phyloP scores from a whole-genome alignment of 1,140 invertebrate genomes.

The Drosophila chauvacae region DNA sequence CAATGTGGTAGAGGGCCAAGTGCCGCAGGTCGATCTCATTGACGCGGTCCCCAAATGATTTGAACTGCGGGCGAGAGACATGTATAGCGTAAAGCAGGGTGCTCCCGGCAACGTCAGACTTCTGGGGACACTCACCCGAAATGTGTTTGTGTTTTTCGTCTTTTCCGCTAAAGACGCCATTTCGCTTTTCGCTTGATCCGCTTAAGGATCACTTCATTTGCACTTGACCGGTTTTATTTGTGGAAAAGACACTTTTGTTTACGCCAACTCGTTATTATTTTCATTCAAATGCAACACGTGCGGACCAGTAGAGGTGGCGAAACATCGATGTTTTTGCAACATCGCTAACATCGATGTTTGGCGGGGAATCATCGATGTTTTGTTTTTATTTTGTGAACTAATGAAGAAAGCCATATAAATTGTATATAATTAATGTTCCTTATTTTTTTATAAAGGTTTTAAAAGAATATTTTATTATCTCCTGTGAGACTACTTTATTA shows the following conservation, averaged over 20 bases:
- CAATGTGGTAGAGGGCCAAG: conserved; percentile 87
- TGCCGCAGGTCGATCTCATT: conserved; percentile 93
- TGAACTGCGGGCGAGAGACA: conserved; percentile 88
- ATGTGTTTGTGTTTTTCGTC: conserved; percentile 92
- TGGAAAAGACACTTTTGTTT: conserved; percentile 14
- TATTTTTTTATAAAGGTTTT: no score
- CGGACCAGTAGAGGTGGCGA: background rate
- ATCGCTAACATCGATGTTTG: no score
- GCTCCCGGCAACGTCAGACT: background rate
- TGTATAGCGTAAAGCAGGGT: background rate
- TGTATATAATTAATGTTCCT: no score
- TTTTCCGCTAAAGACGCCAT: conserved; percentile 91
- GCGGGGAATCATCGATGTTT: no score
- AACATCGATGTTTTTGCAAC: no score
- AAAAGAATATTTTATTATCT: no score
- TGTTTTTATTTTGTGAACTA: no score
- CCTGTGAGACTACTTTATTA: no score
- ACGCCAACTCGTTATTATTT: background rate
- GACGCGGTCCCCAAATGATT: conserved; percentile 93
- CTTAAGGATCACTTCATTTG: conserved; percentile 21
- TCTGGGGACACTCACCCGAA: conserved; percentile 87
- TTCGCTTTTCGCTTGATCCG: conserved; percentile 43
- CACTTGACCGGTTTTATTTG: background rate
- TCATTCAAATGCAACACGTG: conserved; percentile 60
- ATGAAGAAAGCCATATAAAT: no score